A percentile compares a stretch with the other conserved stretches of the same genome.
phyloP scores from a whole-genome alignment of 2,888 invertebrate genomes.

The Xylocampa areola region DNA sequence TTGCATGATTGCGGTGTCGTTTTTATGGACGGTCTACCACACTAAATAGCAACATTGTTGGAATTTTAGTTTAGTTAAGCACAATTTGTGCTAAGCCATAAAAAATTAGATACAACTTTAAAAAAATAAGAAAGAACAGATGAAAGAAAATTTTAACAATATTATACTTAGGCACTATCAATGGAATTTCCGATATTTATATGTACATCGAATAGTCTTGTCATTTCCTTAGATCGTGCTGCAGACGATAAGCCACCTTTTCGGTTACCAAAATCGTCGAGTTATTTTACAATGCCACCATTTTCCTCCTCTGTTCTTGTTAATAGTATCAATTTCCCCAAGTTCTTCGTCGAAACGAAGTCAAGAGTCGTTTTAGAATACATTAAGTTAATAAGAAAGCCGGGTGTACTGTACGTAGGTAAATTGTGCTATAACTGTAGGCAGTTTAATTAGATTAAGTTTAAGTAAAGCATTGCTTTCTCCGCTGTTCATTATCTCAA shows the following conservation, averaged over 20 bases:
- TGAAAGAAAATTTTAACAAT: background rate
- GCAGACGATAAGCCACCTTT: slow-evolving; percentile 25
- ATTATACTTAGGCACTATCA: too few species aligned
- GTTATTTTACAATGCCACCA: slow-evolving; percentile 28
- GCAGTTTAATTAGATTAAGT: slow-evolving; percentile 57
- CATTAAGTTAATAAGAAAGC: slow-evolving; percentile 27
- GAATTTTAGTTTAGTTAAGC: slow-evolving; percentile 44
- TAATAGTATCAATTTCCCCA: slow-evolving; percentile 1
- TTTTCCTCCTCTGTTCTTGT: slow-evolving; percentile 42
- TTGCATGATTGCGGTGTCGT: slow-evolving; percentile 70
- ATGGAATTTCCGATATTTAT: slow-evolving; percentile 5
- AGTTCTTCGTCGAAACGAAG: slow-evolving; percentile 4
- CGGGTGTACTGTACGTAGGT: slow-evolving; percentile 4
- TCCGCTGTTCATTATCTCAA: slow-evolving; percentile 61
- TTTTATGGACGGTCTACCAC: slow-evolving; percentile 64
- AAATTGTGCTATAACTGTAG: slow-evolving; percentile 39
- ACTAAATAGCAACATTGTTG: slow-evolving; percentile 61
- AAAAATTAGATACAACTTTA: too few species aligned
- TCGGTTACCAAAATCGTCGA: slow-evolving; percentile 22
- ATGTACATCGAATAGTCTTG: slow-evolving; percentile 24
- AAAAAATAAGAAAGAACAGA: background rate
- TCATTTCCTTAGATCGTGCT: slow-evolving; percentile 32
- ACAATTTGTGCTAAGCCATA: too few species aligned
- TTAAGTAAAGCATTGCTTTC: slow-evolving; percentile 57
- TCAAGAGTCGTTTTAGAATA: slow-evolving; percentile 21